phyloP scores from a whole-genome alignment of 2,113 vertebrate genomes.

The Notechis scutatus region DNA sequence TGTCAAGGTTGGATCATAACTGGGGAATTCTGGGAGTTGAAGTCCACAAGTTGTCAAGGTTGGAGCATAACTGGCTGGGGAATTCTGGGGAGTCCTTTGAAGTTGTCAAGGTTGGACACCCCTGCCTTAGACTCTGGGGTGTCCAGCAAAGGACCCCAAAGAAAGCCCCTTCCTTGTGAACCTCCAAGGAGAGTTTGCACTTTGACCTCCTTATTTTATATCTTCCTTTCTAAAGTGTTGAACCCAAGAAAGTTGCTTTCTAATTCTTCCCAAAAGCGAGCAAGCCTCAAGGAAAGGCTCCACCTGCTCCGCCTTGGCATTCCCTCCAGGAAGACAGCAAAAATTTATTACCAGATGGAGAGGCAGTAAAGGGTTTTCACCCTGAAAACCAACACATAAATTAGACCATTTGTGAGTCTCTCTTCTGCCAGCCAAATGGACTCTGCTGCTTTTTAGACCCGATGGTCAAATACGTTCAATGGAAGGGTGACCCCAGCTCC shows the following conservation, averaged over 20 bases:
- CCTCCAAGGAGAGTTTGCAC: neutral
- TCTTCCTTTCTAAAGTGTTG: neutral
- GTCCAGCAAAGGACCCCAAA: neutral
- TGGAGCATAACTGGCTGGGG: neutral
- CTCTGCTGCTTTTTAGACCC: neutral
- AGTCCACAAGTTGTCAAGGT: too few species aligned
- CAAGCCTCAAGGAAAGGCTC: neutral
- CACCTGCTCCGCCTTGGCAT: neutral
- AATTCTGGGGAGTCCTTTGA: neutral
- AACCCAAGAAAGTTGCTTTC: neutral
- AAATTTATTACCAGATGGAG: neutral
- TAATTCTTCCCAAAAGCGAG: neutral
- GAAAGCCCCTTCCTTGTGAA: neutral
- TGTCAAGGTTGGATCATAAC: too few species aligned
- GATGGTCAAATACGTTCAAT: neutral
- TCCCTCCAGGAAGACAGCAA: neutral
- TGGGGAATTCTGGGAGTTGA: too few species aligned
- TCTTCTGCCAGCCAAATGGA: neutral
- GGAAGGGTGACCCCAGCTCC: accelerated
- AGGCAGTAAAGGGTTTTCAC: neutral
- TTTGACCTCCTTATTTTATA: neutral
- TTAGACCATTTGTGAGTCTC: neutral
- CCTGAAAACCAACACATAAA: neutral
- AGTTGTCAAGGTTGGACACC: neutral
- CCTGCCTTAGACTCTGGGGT: neutral